Evolutionary conservation across 2,888 invertebrate species (phyloP).

Genomic region (Ectemnius cavifrons): DNA sequence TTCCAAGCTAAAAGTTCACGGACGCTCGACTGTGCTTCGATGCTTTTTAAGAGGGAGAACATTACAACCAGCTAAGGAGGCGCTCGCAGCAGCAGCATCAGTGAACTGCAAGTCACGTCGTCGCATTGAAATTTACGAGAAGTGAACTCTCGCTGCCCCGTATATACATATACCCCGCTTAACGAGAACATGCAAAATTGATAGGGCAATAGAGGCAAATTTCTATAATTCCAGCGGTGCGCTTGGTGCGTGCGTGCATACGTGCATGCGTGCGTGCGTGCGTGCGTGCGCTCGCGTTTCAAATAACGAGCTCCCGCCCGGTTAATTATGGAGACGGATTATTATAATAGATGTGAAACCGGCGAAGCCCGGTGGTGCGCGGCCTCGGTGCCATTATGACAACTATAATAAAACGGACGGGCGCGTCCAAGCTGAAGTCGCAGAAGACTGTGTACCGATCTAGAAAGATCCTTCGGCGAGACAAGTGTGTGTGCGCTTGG

Average conservation of each 20-base stretch:
- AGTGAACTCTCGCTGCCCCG: no score
- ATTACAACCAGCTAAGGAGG: no score
- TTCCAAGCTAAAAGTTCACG: no score
- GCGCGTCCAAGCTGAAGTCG: not conserved
- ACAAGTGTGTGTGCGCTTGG: not conserved
- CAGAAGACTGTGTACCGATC: conserved; percentile 28
- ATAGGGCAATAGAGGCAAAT: conserved; percentile 27
- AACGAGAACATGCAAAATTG: conserved; percentile 15
- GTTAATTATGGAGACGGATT: conserved; percentile 32
- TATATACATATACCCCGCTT: not conserved
- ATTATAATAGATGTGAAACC: not conserved
- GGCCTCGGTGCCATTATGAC: conserved; percentile 11
- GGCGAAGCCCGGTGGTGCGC: not conserved
- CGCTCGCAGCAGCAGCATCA: no score
- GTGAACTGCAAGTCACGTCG: no score
- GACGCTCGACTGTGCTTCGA: no score
- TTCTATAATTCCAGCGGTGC: conserved; percentile 6
- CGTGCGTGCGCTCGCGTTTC: no score
- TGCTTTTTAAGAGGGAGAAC: no score
- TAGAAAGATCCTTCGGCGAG: conserved; percentile 16
- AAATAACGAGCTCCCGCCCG: not conserved
- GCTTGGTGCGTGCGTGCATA: not conserved
- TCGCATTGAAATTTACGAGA: no score
- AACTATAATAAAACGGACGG: conserved; percentile 28
- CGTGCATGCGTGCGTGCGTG: no score